Evolutionary conservation across 2,113 vertebrate species (phyloP).

Genomic region (Antechinus flavipes): DNA sequence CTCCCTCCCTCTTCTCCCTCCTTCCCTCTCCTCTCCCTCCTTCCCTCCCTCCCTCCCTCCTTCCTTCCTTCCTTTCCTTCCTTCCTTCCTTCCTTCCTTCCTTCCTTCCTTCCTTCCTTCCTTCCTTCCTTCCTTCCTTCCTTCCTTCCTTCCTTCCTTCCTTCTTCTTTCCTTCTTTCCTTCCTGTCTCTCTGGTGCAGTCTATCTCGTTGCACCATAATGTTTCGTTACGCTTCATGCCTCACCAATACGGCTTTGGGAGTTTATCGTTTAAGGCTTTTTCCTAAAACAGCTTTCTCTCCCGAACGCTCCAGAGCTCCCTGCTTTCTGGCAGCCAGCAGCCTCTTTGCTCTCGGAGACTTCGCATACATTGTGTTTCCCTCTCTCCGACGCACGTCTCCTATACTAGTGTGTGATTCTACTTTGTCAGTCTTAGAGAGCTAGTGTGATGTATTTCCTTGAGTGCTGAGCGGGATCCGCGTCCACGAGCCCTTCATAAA

Average conservation of each 20-base stretch:
- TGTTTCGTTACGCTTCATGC: neutral
- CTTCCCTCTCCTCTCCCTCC: too few species aligned
- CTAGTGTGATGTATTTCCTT: neutral
- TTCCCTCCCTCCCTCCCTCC: too few species aligned
- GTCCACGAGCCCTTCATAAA: neutral
- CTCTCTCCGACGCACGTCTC: neutral
- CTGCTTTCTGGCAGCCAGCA: neutral
- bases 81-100: too few species aligned
- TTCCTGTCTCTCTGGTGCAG: neutral
- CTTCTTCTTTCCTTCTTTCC: neutral
- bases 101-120: too few species aligned
- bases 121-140: neutral
- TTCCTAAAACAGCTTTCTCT: neutral
- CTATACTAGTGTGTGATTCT: neutral
- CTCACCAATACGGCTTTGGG: neutral
- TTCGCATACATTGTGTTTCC: neutral
- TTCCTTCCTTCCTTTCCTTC: too few species aligned
- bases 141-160: neutral
- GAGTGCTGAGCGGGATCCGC: neutral
- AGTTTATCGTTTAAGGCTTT: neutral
- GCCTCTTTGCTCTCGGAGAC: neutral
- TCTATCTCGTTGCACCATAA: neutral
- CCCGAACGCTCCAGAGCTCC: neutral
- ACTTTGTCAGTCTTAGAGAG: neutral
- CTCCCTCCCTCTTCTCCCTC: too few species aligned